Base-by-base conservation (phyloP, 2,797 vertebrate genomes). In the Antennarius maculatus region DNA sequence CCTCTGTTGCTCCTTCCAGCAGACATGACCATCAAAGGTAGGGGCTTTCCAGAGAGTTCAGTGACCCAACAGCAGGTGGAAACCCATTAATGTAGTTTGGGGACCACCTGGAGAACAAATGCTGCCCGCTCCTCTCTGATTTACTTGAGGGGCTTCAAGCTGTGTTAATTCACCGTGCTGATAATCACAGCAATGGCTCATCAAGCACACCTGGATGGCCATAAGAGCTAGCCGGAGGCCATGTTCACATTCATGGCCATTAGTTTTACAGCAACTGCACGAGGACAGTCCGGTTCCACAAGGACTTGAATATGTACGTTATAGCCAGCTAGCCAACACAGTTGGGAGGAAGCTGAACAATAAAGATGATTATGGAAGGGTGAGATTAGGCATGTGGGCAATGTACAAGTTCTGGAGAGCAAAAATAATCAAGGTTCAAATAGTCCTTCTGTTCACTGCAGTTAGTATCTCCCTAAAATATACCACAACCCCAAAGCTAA, bases 151-250 rank as follows among this genome's bases (percentile, higher is more conserved):
- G 81, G 79, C 69, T 88, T 88, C 86, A 82, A 84, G 88, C 84
- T 88, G 87, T 79, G 87, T 82, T 91, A 88, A 87, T 86, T 83
- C 86, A 75, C 60, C 84, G 43, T 84, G 86, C 82, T 88, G 82
- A 88, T 92, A 92, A 93, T 91, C 90, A 92, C 89, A 90, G 90
- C 71, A 83, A 91, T 76, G 86, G 83, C 88, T 92, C 91, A 91
- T 90, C 91, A 85, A 86, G 88, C 89, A 88, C 90, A 92, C 91
- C 92, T 92, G 90, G 87, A 86, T 69, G 86, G 84, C 80, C 82
- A 77, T 83, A 77, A 23, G 83, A 82, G 84, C 66, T 82, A 71
- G 80, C 76, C 77, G 66, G 75, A 82, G 79, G 76, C 84, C 76
- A 60, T 89, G 86, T 92, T 91, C 90, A 81, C 79, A 87, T 88